Percentiles rank a stretch among this genome's conserved stretches.
These are phyloP conservation scores for Sarcoramphus papa DNA, from an alignment of 2,797 vertebrate genomes.

Conservation along the genomic window DNA sequence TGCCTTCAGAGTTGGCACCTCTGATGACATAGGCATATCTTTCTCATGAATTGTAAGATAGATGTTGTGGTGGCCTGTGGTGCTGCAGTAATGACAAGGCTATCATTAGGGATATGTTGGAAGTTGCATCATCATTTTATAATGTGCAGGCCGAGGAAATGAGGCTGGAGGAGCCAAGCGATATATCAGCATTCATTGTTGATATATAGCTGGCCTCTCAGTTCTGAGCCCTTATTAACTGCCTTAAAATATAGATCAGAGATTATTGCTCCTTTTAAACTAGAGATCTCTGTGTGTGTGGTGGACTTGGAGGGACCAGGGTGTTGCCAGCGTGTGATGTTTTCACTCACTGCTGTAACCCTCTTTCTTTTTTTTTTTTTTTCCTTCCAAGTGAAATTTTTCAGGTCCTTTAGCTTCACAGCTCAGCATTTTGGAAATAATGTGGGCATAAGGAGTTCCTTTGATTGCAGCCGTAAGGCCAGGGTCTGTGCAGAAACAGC, in stretches of 20 bases:
- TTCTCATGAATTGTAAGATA: not conserved
- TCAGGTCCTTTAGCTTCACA: not conserved
- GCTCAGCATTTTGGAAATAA: not conserved
- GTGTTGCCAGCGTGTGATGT: not conserved
- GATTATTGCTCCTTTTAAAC: not conserved
- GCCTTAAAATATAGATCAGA: not conserved
- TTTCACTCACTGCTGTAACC: not conserved
- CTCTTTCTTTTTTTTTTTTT: not conserved
- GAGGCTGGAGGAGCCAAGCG: not conserved
- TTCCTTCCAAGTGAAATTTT: not conserved
- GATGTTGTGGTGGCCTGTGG: not conserved
- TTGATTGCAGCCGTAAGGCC: not conserved
- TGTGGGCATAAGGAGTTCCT: not conserved
- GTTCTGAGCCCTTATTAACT: not conserved
- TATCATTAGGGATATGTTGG: not conserved
- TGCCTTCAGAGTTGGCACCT: not conserved
- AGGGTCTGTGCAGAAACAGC: not conserved
- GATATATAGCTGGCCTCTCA: not conserved
- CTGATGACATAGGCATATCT: not conserved
- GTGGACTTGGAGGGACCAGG: not conserved
- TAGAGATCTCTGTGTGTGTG: accelerated
- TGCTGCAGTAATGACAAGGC: not conserved
- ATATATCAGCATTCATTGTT: not conserved
- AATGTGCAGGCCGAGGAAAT: not conserved
- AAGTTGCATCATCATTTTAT: not conserved